phyloP scores from a whole-genome alignment of 2,888 invertebrate genomes.

The Danaus chrysippus region DNA sequence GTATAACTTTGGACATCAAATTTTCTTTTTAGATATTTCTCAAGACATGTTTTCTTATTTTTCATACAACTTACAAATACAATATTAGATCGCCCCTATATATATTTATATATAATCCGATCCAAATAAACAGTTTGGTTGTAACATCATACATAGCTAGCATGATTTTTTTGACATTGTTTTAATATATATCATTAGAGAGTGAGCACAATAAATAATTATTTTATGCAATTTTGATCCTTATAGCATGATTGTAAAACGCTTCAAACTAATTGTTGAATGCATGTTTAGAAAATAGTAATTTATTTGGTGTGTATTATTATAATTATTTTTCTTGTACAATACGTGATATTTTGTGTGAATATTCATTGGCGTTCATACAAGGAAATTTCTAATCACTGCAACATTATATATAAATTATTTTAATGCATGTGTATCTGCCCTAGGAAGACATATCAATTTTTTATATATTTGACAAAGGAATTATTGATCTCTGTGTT shows the following conservation, averaged over 20 bases:
- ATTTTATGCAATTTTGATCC: constrained; percentile 25
- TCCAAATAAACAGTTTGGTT: constrained; percentile 12
- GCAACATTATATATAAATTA: constrained; percentile 25
- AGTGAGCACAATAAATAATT: constrained; percentile 20
- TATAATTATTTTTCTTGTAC: constrained; percentile 16
- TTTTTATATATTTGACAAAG: constrained; percentile 51
- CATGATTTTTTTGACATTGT: constrained; percentile 12
- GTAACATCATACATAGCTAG: constrained; percentile 5
- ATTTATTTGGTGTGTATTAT: constrained; percentile 33
- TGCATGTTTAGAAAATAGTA: constrained; percentile 35
- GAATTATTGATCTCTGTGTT: constrained; percentile 58
- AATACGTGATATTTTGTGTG: constrained; percentile 34
- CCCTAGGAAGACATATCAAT: constrained; percentile 65
- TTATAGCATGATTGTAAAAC: constrained; percentile 17
- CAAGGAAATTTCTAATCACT: constrained; percentile 18
- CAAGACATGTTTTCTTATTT: too few relatives aligned
- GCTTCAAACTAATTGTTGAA: constrained; percentile 26
- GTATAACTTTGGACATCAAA: too few relatives aligned
- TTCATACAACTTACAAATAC: constrained; percentile 1
- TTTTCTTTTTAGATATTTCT: too few relatives aligned
- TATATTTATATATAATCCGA: constrained; percentile 18
- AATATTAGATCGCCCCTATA: constrained; percentile 19
- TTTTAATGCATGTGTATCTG: constrained; percentile 40
- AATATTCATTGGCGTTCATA: constrained; percentile 29
- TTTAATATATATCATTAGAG: constrained; percentile 9